Conservation (phyloP, 2,113 vertebrate species). For the Pterocles burchelli region DNA sequence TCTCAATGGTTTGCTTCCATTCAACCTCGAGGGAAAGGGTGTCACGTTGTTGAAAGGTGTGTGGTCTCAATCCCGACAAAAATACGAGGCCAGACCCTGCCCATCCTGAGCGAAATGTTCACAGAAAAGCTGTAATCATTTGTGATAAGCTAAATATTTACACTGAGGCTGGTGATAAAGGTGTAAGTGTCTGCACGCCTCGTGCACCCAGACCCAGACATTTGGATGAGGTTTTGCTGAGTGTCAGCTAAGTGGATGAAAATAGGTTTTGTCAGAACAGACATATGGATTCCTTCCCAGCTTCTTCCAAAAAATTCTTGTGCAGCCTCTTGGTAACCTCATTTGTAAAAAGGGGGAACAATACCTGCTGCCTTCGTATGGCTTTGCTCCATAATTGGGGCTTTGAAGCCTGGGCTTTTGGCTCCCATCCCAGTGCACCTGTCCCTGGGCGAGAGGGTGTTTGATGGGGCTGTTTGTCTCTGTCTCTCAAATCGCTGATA, state of each 20-base stretch:
- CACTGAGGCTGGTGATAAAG: neutral
- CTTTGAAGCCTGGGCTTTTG: neutral
- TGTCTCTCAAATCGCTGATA: neutral
- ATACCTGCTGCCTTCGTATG: neutral
- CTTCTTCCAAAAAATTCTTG: neutral
- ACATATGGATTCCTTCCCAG: neutral
- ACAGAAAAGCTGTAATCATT: neutral
- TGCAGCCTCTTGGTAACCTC: neutral
- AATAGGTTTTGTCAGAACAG: neutral
- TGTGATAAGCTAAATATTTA: neutral
- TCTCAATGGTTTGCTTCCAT: neutral
- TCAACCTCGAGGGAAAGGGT: neutral
- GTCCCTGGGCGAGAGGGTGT: neutral
- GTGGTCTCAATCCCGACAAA: neutral
- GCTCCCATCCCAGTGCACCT: neutral
- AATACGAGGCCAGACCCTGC: accelerated
- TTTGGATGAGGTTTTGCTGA: neutral
- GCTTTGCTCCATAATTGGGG: neutral
- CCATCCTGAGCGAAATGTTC: neutral
- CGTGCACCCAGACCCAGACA: neutral
- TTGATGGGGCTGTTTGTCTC: neutral
- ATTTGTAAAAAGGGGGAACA: neutral
- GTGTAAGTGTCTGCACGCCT: neutral
- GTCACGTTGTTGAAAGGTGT: accelerated
- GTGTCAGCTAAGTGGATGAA: neutral